phyloP scores from a whole-genome alignment of 2,113 vertebrate genomes.

The Labeo catla region DNA sequence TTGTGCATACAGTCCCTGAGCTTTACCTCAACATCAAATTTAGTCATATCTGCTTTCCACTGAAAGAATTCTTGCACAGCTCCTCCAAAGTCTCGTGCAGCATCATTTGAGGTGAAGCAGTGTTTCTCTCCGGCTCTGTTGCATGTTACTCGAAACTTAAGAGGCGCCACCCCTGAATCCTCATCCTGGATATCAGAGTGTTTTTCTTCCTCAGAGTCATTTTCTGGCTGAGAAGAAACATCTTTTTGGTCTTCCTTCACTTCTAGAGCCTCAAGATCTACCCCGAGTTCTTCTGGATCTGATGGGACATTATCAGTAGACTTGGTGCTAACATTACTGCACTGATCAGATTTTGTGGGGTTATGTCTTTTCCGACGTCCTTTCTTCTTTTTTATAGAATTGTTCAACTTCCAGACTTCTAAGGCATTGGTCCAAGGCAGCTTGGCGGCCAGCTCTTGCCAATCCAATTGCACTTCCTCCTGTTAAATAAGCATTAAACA shows the following conservation, averaged over 20 bases:
- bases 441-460: slow-evolving; percentile 84
- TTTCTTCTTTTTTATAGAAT: slow-evolving; percentile 89
- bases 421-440: slow-evolving; percentile 87
- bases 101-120: slow-evolving; percentile 93
- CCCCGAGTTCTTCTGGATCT: slow-evolving; percentile 48
- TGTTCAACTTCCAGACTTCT: slow-evolving; percentile 90
- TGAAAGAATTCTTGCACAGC: slow-evolving; percentile 93
- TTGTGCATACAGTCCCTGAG: background rate
- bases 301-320: background rate
- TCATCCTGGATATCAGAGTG: slow-evolving; percentile 51
- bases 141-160: slow-evolving; percentile 93
- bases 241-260: slow-evolving; percentile 43
- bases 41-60: slow-evolving; percentile 99
- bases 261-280: slow-evolving; percentile 13
- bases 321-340: slow-evolving; percentile 52
- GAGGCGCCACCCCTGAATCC: slow-evolving; percentile 59
- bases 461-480: slow-evolving; percentile 88
- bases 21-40: slow-evolving; percentile 94
- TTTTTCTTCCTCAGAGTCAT: slow-evolving; percentile 19
- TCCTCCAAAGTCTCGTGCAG: slow-evolving; percentile 94
- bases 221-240: slow-evolving; percentile 36
- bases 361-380: slow-evolving; percentile 75
- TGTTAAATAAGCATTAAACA: slow-evolving; percentile 58
- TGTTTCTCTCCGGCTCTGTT: slow-evolving; percentile 93
- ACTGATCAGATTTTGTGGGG: slow-evolving; percentile 60